A percentile compares a stretch with the other conserved stretches of the same genome.
These are phyloP conservation scores for Coenonympha glycerion DNA, from an alignment of 2,888 invertebrate species.

Conservation along the genomic window DNA sequence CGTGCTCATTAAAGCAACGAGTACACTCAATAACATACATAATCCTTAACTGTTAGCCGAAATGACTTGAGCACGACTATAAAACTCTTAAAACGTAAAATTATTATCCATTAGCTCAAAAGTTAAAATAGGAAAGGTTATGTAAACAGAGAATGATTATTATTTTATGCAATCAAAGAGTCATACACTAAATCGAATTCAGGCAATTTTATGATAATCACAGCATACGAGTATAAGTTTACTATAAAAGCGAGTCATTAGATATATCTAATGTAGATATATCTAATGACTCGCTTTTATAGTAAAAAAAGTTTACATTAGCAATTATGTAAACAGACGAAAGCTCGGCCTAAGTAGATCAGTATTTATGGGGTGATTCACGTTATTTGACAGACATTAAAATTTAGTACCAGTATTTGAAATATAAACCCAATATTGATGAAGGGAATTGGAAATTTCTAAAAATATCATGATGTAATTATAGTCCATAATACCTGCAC, in stretches of 20 bases:
- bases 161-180: constrained; percentile 2
- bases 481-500: too few relatives aligned
- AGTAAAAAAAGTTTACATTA: too few relatives aligned
- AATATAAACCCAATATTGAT: too few relatives aligned
- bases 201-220: not conserved
- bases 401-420: too few relatives aligned
- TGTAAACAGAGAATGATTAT: not conserved
- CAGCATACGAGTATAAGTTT: not conserved
- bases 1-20: not conserved
- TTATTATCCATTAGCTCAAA: not conserved
- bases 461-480: too few relatives aligned
- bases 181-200: not conserved
- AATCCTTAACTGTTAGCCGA: not conserved
- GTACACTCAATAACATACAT: not conserved
- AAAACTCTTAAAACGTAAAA: not conserved
- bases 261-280: too few relatives aligned
- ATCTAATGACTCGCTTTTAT: not conserved
- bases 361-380: not conserved
- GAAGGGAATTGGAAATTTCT: too few relatives aligned
- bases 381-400: too few relatives aligned
- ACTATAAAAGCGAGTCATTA: not conserved
- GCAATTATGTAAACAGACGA: not conserved
- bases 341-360: not conserved
- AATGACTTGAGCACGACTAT: constrained; percentile 1
- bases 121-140: not conserved